These are phyloP conservation scores for Scomberomorus guttatus DNA, from an alignment of 2,797 vertebrate genomes.

Conservation along the genomic window DNA sequence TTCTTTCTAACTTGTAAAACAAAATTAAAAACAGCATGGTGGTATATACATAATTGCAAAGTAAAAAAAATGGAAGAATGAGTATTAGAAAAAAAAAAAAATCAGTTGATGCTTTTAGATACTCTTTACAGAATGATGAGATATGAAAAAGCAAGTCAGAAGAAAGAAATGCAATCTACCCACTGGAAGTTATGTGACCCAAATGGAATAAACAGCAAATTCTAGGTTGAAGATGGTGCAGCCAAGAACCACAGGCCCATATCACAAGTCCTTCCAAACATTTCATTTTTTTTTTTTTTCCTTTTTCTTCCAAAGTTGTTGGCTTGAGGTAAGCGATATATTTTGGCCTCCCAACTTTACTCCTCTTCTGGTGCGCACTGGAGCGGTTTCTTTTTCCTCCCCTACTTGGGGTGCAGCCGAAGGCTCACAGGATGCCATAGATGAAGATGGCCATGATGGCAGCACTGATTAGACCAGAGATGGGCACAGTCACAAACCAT, in stretches of 20 bases:
- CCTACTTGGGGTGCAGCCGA: conserved; percentile 19
- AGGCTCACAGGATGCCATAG: conserved; percentile 78
- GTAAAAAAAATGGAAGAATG: conserved; percentile 52
- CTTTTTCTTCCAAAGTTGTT: conserved; percentile 48
- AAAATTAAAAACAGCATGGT: conserved; percentile 59
- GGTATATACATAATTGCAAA: conserved; percentile 78
- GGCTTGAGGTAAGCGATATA: conserved; percentile 72
- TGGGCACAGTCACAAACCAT: conserved; percentile 98
- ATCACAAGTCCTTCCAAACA: conserved; percentile 56
- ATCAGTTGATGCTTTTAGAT: conserved; percentile 45
- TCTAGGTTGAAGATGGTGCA: conserved; percentile 63
- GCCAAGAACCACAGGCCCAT: conserved; percentile 73
- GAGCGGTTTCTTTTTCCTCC: conserved; percentile 57
- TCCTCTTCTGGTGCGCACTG: conserved; percentile 46
- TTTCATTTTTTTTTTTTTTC: conserved; percentile 33
- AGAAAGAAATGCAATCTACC: conserved; percentile 66
- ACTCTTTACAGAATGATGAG: conserved; percentile 75
- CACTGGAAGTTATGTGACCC: conserved; percentile 58
- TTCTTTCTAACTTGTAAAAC: conserved; percentile 65
- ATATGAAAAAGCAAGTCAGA: conserved; percentile 73
- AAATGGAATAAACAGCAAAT: conserved; percentile 59
- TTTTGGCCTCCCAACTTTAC: conserved; percentile 60
- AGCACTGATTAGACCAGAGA: conserved; percentile 96
- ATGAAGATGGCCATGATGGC: conserved; percentile 95
- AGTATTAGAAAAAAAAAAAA: conserved; percentile 44